Conservation (phyloP, 2,797 vertebrate species). For the Aldrovandia affinis region DNA sequence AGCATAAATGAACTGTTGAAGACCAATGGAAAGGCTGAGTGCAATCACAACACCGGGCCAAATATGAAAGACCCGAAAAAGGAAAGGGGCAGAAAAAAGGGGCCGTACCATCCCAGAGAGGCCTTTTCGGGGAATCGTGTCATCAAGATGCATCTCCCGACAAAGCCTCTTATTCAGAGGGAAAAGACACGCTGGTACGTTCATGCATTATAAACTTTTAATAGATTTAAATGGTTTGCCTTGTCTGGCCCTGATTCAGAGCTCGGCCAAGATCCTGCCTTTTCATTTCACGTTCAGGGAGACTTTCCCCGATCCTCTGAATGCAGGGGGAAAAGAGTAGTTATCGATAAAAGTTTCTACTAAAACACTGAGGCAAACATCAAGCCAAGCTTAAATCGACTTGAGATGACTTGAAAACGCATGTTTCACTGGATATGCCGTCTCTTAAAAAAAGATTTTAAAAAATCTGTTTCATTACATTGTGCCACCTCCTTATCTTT, state of each 20-base stretch:
- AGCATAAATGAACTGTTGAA: slow-evolving; percentile 93
- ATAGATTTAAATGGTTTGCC: slow-evolving; percentile 75
- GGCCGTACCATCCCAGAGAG: slow-evolving; percentile 45
- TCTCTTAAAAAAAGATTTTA: neutral
- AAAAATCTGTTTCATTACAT: neutral
- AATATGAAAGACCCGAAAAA: slow-evolving; percentile 58
- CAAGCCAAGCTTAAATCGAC: neutral
- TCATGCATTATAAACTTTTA: slow-evolving; percentile 73
- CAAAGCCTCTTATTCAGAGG: slow-evolving; percentile 75
- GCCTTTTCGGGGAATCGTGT: slow-evolving; percentile 56
- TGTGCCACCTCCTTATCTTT: neutral
- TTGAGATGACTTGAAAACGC: neutral
- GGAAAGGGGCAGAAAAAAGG: slow-evolving; percentile 36
- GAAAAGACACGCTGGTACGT: slow-evolving; percentile 58
- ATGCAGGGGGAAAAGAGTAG: too few relatives aligned
- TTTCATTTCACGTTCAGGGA: neutral
- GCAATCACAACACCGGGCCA: slow-evolving; percentile 89
- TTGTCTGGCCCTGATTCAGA: slow-evolving; percentile 43
- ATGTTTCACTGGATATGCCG: neutral
- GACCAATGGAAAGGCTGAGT: slow-evolving; percentile 87
- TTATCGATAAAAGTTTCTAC: neutral
- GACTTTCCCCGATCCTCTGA: neutral
- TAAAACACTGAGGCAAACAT: neutral
- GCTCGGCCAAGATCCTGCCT: slow-evolving; percentile 16
- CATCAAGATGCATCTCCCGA: slow-evolving; percentile 55